Evolutionary conservation across 2,113 vertebrate genomes (phyloP), one percentile per base, ranked within the genome.

Genomic region (Bos javanicus): DNA sequence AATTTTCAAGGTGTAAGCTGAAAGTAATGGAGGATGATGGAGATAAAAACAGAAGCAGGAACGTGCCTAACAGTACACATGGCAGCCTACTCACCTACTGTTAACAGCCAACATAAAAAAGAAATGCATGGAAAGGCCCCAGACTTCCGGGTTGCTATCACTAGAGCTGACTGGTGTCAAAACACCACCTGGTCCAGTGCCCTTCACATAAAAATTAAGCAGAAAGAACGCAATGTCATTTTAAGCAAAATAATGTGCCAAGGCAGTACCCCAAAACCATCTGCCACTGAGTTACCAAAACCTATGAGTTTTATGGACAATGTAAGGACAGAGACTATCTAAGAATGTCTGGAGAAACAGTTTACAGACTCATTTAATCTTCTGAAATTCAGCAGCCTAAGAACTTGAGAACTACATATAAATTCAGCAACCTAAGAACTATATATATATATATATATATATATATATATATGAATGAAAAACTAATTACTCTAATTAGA

Each of bases 111-210:
- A 28, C 0, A 0, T 21, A 14, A 23, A 28, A 46, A 50, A 46
- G 28, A 62, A 62, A 89, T 12, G 14, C 57, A n/a, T 2, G 33
- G 30, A 54, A 43, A 54, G 62, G 26, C 33, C 48, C 50, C 2
- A 1, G 5, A 12, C 50, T 33, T 56, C 39, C 15, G 12, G 2
- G 76, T 48, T 21, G 7, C 62, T 8, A 17, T 6, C 1, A 2
- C 56, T 15, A 86, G 33, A 28, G 28, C 59, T n/a, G 36, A 16
- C 23, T 50, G 26, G 46, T 10, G 46, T 80, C 39, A 19, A 28
- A 0, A 2, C 1, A 3, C 39, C n/a, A 46, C n/a, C 48, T 15
- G 17, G 74, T 5, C 43, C 33, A 46, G 13, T 6, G 30, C 5
- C 36, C 78, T 39, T 62, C 39, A 21, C 25, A 16, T 52, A 30